phyloP scores from a whole-genome alignment of 2,888 invertebrate species.

The Plemyria rubiginata region DNA sequence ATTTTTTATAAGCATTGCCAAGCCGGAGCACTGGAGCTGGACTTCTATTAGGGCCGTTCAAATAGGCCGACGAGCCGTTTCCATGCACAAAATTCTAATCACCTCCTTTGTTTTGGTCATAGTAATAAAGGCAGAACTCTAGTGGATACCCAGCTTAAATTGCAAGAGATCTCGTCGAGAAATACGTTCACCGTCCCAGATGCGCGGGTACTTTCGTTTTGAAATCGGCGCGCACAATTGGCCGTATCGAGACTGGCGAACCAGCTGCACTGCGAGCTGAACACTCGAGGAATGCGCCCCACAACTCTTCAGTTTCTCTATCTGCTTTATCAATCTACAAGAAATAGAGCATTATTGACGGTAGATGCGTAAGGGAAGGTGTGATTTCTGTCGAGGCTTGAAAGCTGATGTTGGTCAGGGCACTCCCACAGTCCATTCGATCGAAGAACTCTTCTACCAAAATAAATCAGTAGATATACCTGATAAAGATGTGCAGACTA shows the following conservation, averaged over 20 bases:
- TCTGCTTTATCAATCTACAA: constrained; percentile 1
- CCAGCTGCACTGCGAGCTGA: constrained; percentile 59
- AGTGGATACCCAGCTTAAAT: constrained; percentile 49
- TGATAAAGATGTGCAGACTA: not conserved
- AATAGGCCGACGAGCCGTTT: not conserved
- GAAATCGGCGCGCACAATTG: constrained; percentile 84
- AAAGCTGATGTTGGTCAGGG: not conserved
- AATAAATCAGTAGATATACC: not conserved
- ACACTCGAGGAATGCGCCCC: constrained; percentile 68
- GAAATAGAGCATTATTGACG: constrained; percentile 17
- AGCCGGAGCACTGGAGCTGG: no score
- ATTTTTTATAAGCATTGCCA: no score
- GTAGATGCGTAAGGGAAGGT: not conserved
- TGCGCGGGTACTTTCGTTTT: constrained; percentile 85
- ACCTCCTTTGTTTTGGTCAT: not conserved
- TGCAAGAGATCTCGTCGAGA: constrained; percentile 81
- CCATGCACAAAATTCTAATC: not conserved
- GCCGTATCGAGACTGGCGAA: constrained; percentile 78
- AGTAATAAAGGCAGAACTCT: constrained; percentile 1
- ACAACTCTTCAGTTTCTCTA: constrained; percentile 48
- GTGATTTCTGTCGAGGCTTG: constrained; percentile 3
- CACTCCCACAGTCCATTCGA: not conserved
- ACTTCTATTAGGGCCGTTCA: not conserved
- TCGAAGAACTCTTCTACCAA: not conserved
- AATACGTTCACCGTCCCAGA: constrained; percentile 85